These are phyloP conservation scores for Hycleus cichorii DNA, from an alignment of 1,140 invertebrate species.

Conservation along the genomic window DNA sequence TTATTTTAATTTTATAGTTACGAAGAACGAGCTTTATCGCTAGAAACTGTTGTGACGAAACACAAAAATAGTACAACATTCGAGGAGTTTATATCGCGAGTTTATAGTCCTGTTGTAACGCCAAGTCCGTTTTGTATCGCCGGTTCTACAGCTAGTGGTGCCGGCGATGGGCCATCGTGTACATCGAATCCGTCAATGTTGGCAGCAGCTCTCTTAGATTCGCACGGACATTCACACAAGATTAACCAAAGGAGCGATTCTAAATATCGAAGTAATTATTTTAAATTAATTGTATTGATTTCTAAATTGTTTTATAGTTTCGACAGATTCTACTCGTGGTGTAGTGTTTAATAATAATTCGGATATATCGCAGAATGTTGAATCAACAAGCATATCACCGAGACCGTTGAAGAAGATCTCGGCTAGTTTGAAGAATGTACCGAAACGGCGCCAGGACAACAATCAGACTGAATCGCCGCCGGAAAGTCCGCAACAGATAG, in stretches of 20 bases:
- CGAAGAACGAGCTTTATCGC: slow-evolving; percentile 78
- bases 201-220: slow-evolving; percentile 48
- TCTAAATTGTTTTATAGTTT: slow-evolving; percentile 2
- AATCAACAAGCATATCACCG: slow-evolving; percentile 42
- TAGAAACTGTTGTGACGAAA: slow-evolving; percentile 82
- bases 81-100: slow-evolving; percentile 81
- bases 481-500: slow-evolving; percentile 43
- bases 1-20: slow-evolving; percentile 55
- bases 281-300: background rate
- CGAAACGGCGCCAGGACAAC: slow-evolving; percentile 32
- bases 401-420: slow-evolving; percentile 44
- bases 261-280: slow-evolving; percentile 34
- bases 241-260: slow-evolving; percentile 30
- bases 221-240: slow-evolving; percentile 34
- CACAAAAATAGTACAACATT: slow-evolving; percentile 86
- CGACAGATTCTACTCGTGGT: slow-evolving; percentile 27
- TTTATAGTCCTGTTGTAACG: slow-evolving; percentile 70
- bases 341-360: slow-evolving; percentile 35
- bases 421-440: slow-evolving; percentile 43
- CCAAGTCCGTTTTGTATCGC: slow-evolving; percentile 44
- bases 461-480: slow-evolving; percentile 43
- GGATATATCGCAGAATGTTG: slow-evolving; percentile 32
- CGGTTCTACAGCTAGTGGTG: slow-evolving; percentile 22
- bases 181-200: slow-evolving; percentile 39
- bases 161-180: slow-evolving; percentile 21